Conservation (phyloP, 2,888 invertebrate genomes). For the Melanotus villosus region DNA sequence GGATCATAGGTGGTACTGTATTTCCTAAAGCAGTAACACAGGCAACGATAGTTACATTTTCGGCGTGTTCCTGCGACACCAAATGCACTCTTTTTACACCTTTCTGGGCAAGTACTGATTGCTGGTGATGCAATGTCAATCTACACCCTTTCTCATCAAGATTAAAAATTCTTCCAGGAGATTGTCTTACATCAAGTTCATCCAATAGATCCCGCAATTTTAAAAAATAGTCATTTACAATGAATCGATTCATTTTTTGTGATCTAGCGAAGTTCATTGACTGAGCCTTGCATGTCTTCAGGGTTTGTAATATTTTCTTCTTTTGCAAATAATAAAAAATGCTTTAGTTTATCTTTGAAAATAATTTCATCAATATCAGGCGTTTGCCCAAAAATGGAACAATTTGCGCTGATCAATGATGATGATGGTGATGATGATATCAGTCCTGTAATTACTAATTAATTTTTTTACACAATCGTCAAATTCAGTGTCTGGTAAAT, state of each 20-base stretch:
- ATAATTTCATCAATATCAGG: too few species aligned
- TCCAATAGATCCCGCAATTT: constrained; percentile 40
- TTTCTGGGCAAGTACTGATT: constrained; percentile 49
- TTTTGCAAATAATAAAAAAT: too few species aligned
- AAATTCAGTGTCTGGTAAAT: too few species aligned
- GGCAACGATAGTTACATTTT: constrained; percentile 12
- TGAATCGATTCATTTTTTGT: constrained; percentile 48
- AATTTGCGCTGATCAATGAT: too few species aligned
- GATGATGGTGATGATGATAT: too few species aligned
- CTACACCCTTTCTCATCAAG: constrained; percentile 54
- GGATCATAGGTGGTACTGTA: constrained; percentile 5
- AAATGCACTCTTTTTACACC: constrained; percentile 54
- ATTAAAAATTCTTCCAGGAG: constrained; percentile 53
- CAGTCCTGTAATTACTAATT: too few species aligned
- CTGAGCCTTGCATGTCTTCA: constrained; percentile 52
- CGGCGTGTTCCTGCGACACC: constrained; percentile 18
- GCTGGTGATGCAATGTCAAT: constrained; percentile 52
- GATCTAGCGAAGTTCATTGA: constrained; percentile 53
- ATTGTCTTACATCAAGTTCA: constrained; percentile 33
- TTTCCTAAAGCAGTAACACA: constrained; percentile 1
- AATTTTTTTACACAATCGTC: too few species aligned
- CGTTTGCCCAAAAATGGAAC: too few species aligned
- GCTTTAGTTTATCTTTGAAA: too few species aligned
- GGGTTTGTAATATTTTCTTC: too few species aligned
- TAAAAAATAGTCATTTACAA: background rate